Evolutionary conservation across 2,888 invertebrate species (phyloP).

Genomic region (Drosophila neonasuta): DNA sequence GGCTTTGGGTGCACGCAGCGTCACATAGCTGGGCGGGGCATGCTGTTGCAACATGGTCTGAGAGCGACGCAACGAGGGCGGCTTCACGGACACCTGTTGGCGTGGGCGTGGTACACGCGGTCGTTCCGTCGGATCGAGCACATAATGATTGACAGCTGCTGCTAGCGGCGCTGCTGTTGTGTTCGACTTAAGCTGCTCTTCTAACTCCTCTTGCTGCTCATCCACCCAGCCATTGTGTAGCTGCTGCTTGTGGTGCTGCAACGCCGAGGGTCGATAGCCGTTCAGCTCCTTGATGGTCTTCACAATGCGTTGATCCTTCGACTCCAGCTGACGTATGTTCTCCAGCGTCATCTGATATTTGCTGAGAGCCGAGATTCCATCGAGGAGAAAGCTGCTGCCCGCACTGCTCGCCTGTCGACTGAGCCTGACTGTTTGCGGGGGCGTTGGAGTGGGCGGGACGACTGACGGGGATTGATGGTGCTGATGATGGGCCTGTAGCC

Average conservation of each 20-base stretch:
- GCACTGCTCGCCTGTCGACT: constrained; percentile 58
- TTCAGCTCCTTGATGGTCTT: constrained; percentile 86
- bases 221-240: constrained; percentile 84
- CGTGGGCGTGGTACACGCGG: constrained; percentile 75
- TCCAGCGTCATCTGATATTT: constrained; percentile 85
- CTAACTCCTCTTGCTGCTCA: constrained; percentile 54
- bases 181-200: constrained; percentile 20
- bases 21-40: constrained; percentile 56
- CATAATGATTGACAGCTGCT: constrained; percentile 73
- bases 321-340: constrained; percentile 83
- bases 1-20: constrained; percentile 45
- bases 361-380: constrained; percentile 83
- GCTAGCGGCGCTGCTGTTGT: background rate
- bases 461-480: constrained; percentile 26
- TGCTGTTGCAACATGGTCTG: constrained; percentile 77
- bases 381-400: constrained; percentile 69
- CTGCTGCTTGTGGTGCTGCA: constrained; percentile 84
- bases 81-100: constrained; percentile 77
- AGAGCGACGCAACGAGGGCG: constrained; percentile 78
- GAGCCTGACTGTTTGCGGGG: constrained; percentile 18
- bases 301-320: constrained; percentile 80
- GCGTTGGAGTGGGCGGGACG: background rate
- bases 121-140: constrained; percentile 76
- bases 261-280: constrained; percentile 85
- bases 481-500: constrained; percentile 87